phyloP scores from a whole-genome alignment of 2,113 vertebrate genomes.

The Sarotherodon lohbergeri region DNA sequence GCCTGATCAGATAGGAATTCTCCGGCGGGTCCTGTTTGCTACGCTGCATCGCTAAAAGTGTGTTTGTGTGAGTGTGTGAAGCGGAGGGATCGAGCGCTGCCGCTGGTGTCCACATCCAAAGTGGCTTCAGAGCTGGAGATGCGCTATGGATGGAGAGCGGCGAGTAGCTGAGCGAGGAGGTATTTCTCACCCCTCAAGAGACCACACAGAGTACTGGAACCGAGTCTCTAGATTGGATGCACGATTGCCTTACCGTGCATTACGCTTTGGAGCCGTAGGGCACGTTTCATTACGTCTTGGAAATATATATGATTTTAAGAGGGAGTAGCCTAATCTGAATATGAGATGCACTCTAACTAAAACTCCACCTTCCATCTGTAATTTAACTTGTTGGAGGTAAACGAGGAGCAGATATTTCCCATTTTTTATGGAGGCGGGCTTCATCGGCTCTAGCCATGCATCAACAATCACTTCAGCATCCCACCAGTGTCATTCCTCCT shows the following conservation, averaged over 20 bases:
- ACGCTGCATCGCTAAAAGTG: slow-evolving; percentile 10
- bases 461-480: slow-evolving; percentile 7
- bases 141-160: slow-evolving; percentile 26
- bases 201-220: slow-evolving; percentile 9
- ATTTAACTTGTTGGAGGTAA: not conserved
- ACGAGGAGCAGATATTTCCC: not conserved
- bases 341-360: not conserved
- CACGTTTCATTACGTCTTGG: slow-evolving; percentile 17
- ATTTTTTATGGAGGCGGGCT: slow-evolving; percentile 1
- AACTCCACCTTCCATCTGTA: not conserved
- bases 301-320: not conserved
- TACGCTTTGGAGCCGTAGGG: slow-evolving; percentile 9
- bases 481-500: not conserved
- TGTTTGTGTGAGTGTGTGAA: not conserved
- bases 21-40: not conserved
- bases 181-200: not conserved
- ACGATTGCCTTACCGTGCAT: slow-evolving; percentile 11
- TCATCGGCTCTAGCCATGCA: slow-evolving; percentile 11
- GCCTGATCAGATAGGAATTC: not conserved
- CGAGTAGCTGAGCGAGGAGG: slow-evolving; percentile 11
- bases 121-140: slow-evolving; percentile 37
- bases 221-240: slow-evolving; percentile 28
- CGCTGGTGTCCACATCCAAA: slow-evolving; percentile 7
- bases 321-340: not conserved
- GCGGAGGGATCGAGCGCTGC: not conserved